phyloP scores from a whole-genome alignment of 1,140 invertebrate species.

The Sinonovacula constricta region DNA sequence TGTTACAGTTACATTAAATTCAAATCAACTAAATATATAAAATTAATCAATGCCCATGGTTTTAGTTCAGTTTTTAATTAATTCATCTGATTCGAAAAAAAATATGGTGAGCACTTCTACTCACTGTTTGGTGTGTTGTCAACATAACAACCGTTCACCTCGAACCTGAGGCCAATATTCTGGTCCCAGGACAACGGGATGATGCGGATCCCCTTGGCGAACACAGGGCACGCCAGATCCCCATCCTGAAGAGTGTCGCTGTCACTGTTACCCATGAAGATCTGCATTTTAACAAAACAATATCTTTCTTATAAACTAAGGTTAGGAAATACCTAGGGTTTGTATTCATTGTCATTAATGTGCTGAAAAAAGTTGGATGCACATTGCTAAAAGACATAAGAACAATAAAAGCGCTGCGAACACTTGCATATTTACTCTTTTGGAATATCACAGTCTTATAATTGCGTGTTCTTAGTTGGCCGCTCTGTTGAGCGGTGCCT shows the following conservation, averaged over 20 bases:
- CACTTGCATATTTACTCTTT: neutral
- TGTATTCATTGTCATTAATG: neutral
- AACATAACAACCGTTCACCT: constrained; percentile 37
- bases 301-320: neutral
- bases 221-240: constrained; percentile 11
- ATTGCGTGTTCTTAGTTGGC: neutral
- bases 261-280: constrained; percentile 40
- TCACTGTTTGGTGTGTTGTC: constrained; percentile 30
- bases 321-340: neutral
- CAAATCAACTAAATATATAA: neutral
- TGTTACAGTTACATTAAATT: neutral
- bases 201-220: constrained; percentile 41
- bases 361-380: neutral
- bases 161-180: constrained; percentile 36
- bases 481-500: no score
- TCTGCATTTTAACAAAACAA: constrained; percentile 4
- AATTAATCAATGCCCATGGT: neutral
- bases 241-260: constrained; percentile 20
- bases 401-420: neutral
- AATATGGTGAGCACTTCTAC: no score
- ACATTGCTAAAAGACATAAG: neutral
- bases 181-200: constrained; percentile 37
- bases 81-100: neutral
- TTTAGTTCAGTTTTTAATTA: neutral
- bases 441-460: neutral